A percentile compares a stretch with the other conserved stretches of the same genome.
These are phyloP conservation scores for Corythoichthys haematopterus DNA, from an alignment of 2,113 vertebrate genomes.

Conservation along the genomic window DNA sequence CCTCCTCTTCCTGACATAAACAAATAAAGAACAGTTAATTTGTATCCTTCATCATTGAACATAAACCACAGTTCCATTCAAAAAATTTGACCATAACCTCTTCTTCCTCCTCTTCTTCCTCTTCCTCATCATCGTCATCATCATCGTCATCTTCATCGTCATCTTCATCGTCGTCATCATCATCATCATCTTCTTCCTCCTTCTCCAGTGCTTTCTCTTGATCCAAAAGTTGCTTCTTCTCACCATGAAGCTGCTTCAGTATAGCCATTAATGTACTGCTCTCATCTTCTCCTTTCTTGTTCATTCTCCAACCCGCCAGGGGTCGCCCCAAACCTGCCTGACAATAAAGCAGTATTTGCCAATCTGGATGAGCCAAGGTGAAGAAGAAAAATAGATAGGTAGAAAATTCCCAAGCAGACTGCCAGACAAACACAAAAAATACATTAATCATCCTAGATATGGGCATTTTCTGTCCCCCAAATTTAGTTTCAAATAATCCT, in stretches of 20 bases:
- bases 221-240: slow-evolving; percentile 60
- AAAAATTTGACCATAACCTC: slow-evolving; percentile 29
- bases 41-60: neutral
- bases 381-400: too few species aligned
- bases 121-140: neutral
- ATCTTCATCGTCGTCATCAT: slow-evolving; percentile 24
- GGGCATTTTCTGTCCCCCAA: neutral
- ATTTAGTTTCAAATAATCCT: neutral
- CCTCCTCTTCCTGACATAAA: slow-evolving; percentile 35
- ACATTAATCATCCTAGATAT: neutral
- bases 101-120: slow-evolving; percentile 37
- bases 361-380: neutral
- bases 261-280: slow-evolving; percentile 35
- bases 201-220: slow-evolving; percentile 25
- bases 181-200: slow-evolving; percentile 32
- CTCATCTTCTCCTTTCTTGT: slow-evolving; percentile 24
- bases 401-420: neutral
- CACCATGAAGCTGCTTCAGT: slow-evolving; percentile 51
- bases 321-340: slow-evolving; percentile 52
- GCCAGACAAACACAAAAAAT: neutral
- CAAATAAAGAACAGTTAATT: neutral
- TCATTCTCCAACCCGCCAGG: slow-evolving; percentile 48
- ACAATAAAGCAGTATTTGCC: neutral
- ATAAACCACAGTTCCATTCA: neutral
- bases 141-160: slow-evolving; percentile 26